Evolutionary conservation across 1,140 invertebrate species (phyloP), one percentile per base, ranked within the genome.

Genomic region (Sminthurinus signatus): DNA sequence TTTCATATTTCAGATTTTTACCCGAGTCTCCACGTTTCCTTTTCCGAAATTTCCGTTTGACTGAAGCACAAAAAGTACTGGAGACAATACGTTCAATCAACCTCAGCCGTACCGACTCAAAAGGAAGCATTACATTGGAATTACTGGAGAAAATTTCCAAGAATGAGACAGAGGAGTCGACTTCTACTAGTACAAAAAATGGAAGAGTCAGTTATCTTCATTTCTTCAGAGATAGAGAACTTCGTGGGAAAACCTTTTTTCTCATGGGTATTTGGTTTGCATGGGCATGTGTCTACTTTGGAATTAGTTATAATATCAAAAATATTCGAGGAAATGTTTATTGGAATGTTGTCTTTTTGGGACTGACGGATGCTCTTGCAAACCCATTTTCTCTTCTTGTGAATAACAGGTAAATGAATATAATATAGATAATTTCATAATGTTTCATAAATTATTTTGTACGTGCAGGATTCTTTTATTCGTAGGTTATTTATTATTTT

Each of bases 221-320:
- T 19, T 60, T 62, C 15, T 62, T 65, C 23, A 29, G 31, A 42
- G 50, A 60, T 1, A 31, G 3, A 14, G 17, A 50, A 15, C n/a
- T 66, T 15, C 36, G 64, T 1, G 17, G 0, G 21, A 66, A 46
- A 42, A 61, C 51, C 3, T 1, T 61, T 8, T 46, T 23, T 3
- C 28, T 66, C 21, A 66, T 61, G 58, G 64, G 58, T 8, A 60
- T 62, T 48, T 65, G 67, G 67, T 62, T 58, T 36, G 12, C 62
- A 2, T 62, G 60, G 60, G n/a, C 57, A 27, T 39, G 56, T 2
- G 27, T 59, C 5, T 69, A 65, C 29, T 69, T 65, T 36, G 63
- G 63, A 19, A 58, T 65, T 23, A 62, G 52, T 15, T 65, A 62
- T 44, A 69, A 69, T 32, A 66, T 64, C 23, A 69, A 69, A 25